Base-by-base conservation (phyloP, 1,140 invertebrate genomes). In the Olivierus martensii region DNA sequence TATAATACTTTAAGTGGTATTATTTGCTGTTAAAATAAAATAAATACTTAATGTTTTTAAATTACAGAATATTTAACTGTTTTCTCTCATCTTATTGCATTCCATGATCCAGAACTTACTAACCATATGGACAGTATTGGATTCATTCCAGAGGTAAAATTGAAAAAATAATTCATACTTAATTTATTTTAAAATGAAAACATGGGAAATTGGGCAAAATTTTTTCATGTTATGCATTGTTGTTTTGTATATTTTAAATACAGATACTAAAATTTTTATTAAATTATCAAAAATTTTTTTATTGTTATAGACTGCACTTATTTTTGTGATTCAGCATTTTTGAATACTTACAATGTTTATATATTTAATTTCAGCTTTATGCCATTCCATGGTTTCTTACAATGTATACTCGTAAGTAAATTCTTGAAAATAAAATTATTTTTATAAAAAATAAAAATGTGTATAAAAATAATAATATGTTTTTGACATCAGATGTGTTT, bases 331-430 rank as follows among this genome's bases (percentile, higher is more conserved):
- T n/a, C n/a, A n/a, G n/a, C n/a, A n/a, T n/a, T n/a, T n/a, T n/a
- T n/a, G n/a, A n/a, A n/a, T n/a, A n/a, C n/a, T n/a, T n/a, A 4
- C 15, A 41, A 21, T 19, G 5, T 51, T 50, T 42, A 51, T 15
- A 19, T 52, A 59, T 53, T 60, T 52, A 57, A 47, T 67, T 66
- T 22, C 63, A 72, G 73, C 72, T 99, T 2, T 99, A 98, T 73
- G 90, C 95, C n/a, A 98, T 99, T 68, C 94, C 95, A 0, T 99
- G 95, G 95, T 98, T 99, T 70, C 73, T 99, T 6, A 99, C 95
- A 10, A 96, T 98, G 89, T 99, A 97, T 75, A 95, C 94, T 52
- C 94, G 89, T 95, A 77, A 82, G 85, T 83, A 56, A n/a, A n/a
- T n/a, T n/a, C n/a, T n/a, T n/a, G n/a, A n/a, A n/a, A n/a, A n/a